Percentiles rank a stretch among this genome's conserved stretches.
phyloP scores from a whole-genome alignment of 2,797 vertebrate genomes.

The Falco rusticolus region DNA sequence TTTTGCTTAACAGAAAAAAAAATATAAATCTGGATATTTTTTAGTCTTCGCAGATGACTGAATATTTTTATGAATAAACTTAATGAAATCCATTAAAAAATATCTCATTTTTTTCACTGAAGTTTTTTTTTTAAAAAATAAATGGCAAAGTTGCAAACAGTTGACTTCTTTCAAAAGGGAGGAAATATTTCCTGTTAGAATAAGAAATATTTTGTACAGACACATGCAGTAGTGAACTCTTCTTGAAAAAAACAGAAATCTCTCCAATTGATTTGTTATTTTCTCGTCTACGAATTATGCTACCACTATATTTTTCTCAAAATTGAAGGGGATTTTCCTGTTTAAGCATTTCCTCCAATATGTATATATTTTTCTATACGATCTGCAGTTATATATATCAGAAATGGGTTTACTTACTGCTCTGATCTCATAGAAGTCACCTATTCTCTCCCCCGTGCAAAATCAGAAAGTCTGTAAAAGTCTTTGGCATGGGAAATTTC shows the following conservation, averaged over 20 bases:
- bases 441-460: not conserved
- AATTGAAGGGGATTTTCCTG: not conserved
- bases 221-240: not conserved
- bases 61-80: not conserved
- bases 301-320: not conserved
- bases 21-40: not conserved
- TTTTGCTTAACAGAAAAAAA: not conserved
- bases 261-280: not conserved
- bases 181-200: not conserved
- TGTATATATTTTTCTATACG: not conserved
- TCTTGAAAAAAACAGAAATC: not conserved
- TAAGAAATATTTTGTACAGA: not conserved
- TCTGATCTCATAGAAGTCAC: not conserved
- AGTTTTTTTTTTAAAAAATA: not conserved
- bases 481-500: not conserved
- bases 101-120: not conserved
- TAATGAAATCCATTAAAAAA: not conserved
- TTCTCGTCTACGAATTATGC: not conserved
- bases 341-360: not conserved
- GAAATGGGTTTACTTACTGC: not conserved
- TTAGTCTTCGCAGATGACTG: not conserved
- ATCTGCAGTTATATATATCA: not conserved
- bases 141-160: not conserved
- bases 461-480: not conserved
- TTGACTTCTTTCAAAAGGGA: not conserved